phyloP scores from a whole-genome alignment of 2,888 invertebrate genomes.

The Phlogophora meticulosa region DNA sequence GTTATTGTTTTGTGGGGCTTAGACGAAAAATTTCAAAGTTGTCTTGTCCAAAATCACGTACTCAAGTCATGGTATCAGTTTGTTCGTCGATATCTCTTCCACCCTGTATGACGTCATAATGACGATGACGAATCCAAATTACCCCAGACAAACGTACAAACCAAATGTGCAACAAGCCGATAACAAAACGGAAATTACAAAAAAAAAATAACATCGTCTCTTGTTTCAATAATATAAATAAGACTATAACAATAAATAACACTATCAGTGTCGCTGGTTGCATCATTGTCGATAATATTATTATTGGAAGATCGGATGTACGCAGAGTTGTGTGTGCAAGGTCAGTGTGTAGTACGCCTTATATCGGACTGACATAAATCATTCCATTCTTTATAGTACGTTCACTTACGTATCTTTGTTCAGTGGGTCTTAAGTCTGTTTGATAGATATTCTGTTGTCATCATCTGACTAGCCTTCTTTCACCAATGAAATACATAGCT shows the following conservation, averaged over 20 bases:
- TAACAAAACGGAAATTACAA: conserved; percentile 53
- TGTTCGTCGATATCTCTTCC: too few relatives aligned
- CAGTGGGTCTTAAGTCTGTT: not conserved
- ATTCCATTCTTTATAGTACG: conserved; percentile 35
- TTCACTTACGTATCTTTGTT: conserved; percentile 37
- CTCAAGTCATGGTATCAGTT: too few relatives aligned
- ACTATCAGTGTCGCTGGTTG: conserved; percentile 60
- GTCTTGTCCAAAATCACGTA: too few relatives aligned
- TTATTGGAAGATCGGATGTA: conserved; percentile 47
- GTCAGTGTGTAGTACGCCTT: conserved; percentile 67
- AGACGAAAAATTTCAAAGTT: too few relatives aligned
- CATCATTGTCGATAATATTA: conserved; percentile 66
- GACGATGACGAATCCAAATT: conserved; percentile 31
- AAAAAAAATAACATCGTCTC: conserved; percentile 42
- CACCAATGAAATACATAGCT: too few relatives aligned
- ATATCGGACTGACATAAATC: conserved; percentile 55
- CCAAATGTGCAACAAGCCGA: conserved; percentile 39
- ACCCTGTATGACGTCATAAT: too few relatives aligned
- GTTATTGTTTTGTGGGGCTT: too few relatives aligned
- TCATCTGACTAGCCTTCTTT: too few relatives aligned
- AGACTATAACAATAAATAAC: conserved; percentile 60
- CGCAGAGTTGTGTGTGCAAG: conserved; percentile 67
- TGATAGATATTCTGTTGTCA: conserved; percentile 35
- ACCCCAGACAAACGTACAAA: conserved; percentile 17
- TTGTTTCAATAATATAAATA: conserved; percentile 48